These are phyloP conservation scores for Eptesicus fuscus DNA, from an alignment of 2,113 vertebrate genomes.

Conservation along the genomic window DNA sequence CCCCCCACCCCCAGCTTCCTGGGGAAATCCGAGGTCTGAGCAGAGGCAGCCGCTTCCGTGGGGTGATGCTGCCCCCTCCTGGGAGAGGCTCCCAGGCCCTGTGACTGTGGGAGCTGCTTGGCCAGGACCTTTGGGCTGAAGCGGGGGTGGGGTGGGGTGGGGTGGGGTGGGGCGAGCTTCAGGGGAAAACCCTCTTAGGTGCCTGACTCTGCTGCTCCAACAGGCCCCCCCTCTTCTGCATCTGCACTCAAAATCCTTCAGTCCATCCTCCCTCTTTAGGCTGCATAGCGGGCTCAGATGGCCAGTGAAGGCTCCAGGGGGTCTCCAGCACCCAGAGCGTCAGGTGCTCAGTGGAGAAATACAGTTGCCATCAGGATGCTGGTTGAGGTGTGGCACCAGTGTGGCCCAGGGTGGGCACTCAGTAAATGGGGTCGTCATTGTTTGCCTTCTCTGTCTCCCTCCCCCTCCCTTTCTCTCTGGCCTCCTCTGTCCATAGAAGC, in stretches of 20 bases:
- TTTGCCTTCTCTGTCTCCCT: not conserved
- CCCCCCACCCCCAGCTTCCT: too few relatives aligned
- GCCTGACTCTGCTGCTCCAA: not conserved
- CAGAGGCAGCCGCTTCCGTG: not conserved
- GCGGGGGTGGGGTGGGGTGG: too few relatives aligned
- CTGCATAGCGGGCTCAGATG: not conserved
- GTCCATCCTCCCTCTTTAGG: not conserved
- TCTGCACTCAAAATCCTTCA: not conserved
- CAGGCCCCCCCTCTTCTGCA: not conserved
- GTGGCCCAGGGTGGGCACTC: not conserved
- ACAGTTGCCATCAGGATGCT: not conserved
- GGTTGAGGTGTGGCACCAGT: rapidly evolving
- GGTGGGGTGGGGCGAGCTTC: rapidly evolving
- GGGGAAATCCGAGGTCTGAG: rapidly evolving
- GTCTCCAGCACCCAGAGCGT: not conserved
- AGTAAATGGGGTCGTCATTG: not conserved
- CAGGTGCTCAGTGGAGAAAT: not conserved
- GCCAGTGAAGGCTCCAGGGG: not conserved
- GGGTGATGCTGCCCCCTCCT: slow-evolving; percentile 68
- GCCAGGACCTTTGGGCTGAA: not conserved
- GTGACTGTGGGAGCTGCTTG: rapidly evolving
- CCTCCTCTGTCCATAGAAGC: not conserved
- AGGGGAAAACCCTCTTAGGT: rapidly evolving
- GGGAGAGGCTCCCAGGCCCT: not conserved
- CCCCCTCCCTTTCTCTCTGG: not conserved